Percentiles rank a stretch among this genome's conserved stretches.
These are phyloP conservation scores for Dasyornis broadbenti DNA, from an alignment of 2,113 vertebrate species.

Conservation along the genomic window DNA sequence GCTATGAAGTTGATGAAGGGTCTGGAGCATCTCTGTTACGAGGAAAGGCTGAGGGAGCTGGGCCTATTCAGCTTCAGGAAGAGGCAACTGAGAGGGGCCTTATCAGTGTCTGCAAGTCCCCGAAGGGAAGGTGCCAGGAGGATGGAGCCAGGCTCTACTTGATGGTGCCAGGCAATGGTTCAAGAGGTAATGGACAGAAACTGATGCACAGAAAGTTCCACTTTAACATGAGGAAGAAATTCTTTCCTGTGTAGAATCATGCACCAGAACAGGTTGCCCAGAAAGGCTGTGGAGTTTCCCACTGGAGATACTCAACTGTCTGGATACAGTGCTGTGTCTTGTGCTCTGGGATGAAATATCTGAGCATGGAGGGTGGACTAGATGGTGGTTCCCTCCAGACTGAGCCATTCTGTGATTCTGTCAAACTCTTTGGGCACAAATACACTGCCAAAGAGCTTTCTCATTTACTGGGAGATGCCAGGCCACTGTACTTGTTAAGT, in stretches of 20 bases:
- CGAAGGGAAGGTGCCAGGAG: neutral
- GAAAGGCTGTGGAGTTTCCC: accelerated
- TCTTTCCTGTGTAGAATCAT: neutral
- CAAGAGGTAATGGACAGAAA: neutral
- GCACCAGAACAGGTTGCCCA: too few species aligned
- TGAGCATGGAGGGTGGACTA: neutral
- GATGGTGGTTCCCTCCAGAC: neutral
- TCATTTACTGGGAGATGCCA: neutral
- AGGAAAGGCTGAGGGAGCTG: neutral
- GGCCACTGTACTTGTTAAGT: neutral
- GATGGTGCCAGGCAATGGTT: neutral
- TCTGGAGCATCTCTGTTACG: too few species aligned
- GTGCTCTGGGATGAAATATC: neutral
- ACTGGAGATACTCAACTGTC: neutral
- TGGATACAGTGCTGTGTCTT: neutral
- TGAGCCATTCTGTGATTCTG: neutral
- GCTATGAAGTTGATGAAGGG: accelerated
- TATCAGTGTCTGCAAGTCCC: neutral
- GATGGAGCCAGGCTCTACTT: neutral
- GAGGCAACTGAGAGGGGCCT: neutral
- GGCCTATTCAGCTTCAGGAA: neutral
- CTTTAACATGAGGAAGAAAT: neutral
- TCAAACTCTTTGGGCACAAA: neutral
- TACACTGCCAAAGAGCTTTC: accelerated
- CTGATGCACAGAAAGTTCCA: neutral